Evolutionary conservation across 2,113 vertebrate species (phyloP).

Genomic region (Saccopteryx bilineata): DNA sequence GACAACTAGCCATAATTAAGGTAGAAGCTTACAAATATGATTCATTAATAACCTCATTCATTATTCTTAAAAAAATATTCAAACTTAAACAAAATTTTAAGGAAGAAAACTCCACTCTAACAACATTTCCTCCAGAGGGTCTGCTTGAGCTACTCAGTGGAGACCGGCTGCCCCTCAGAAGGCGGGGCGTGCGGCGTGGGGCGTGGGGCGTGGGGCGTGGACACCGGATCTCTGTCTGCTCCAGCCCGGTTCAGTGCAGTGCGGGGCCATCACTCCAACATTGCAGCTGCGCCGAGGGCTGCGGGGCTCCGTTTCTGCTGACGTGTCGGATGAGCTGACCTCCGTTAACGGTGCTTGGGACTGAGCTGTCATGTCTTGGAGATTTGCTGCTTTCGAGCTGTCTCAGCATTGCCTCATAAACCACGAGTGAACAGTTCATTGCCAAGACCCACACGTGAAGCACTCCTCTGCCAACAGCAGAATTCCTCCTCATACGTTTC

Average conservation of each 20-base stretch:
- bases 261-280: background rate
- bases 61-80: background rate
- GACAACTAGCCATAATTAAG: constrained; percentile 23
- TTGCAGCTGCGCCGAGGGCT: background rate
- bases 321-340: constrained; percentile 57
- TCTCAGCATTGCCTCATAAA: constrained; percentile 77
- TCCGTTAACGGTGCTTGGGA: constrained; percentile 47
- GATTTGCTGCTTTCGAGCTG: constrained; percentile 65
- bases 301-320: constrained; percentile 39
- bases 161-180: background rate
- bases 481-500: constrained; percentile 9
- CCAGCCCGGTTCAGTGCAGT: constrained; percentile 33
- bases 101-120: background rate
- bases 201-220: constrained; percentile 11
- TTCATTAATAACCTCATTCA: background rate
- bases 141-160: constrained; percentile 55
- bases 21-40: background rate
- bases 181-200: background rate
- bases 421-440: constrained; percentile 70
- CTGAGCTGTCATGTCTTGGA: constrained; percentile 58
- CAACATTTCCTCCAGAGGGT: background rate
- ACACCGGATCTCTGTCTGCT: constrained; percentile 40
- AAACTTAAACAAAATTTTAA: background rate
- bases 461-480: constrained; percentile 67
- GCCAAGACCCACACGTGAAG: background rate